Conservation (phyloP, 2,888 invertebrate species). For the Scaptomyza reducta region DNA sequence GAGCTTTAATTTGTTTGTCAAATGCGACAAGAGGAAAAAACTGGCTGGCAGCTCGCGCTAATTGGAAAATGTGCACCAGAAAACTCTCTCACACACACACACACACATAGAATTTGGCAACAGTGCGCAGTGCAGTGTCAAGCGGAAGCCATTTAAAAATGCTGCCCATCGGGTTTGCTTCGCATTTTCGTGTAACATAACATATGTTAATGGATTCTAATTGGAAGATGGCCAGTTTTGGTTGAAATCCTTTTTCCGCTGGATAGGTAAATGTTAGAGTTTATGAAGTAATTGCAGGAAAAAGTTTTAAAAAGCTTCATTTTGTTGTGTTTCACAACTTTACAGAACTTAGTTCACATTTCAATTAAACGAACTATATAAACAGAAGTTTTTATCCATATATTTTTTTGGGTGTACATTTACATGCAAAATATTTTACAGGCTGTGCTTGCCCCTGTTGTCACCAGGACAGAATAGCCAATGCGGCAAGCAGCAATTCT, state of each 20-base stretch:
- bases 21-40: constrained; percentile 40
- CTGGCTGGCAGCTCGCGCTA: constrained; percentile 16
- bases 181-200: constrained; percentile 1
- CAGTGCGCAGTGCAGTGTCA: constrained; percentile 10
- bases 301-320: no score
- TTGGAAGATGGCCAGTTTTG: background rate
- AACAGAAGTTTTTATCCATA: constrained; percentile 9
- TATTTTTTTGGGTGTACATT: constrained; percentile 24
- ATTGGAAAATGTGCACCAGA: constrained; percentile 31
- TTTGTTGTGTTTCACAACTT: no score
- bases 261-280: background rate
- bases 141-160: background rate
- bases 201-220: background rate
- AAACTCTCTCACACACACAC: background rate
- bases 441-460: background rate
- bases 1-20: constrained; percentile 74
- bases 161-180: constrained; percentile 5
- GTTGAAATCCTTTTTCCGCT: no score
- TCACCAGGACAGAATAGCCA: constrained; percentile 62
- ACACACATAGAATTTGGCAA: constrained; percentile 26
- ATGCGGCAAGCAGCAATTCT: constrained; percentile 37
- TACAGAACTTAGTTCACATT: background rate
- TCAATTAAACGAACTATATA: background rate
- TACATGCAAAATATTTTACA: constrained; percentile 6
- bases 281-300: no score